Evolutionary conservation across 2,113 vertebrate genomes (phyloP), one percentile per base, ranked within the genome.

Genomic region (Turnix velox): DNA sequence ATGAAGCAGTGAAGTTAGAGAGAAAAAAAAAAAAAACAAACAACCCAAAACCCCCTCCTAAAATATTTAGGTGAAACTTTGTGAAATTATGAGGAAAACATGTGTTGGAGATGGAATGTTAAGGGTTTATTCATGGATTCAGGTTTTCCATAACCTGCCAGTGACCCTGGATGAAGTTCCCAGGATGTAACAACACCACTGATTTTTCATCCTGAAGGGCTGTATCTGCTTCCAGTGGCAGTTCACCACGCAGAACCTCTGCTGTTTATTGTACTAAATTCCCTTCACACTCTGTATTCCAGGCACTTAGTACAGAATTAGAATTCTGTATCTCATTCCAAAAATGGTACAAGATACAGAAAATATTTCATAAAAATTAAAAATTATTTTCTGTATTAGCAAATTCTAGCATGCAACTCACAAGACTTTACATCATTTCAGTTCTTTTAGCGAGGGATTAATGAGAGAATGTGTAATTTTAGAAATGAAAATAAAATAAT

Each of bases 1-100:
- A 8, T 46, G 40, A 69, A 75, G 4, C 3, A n/a, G 16, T 12
- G n/a, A 12, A 49, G 13, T 42, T 33, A 30, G 9, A 16, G 14
- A 7, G 0, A 8, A 12, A 7, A 22, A 58, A 5, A 25, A 58
- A 31, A 0, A 0, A 25, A 67, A n/a, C n/a, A n/a, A n/a, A n/a
- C n/a, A n/a, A n/a, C n/a, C n/a, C n/a, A n/a, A n/a, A n/a, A n/a
- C n/a, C n/a, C n/a, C n/a, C n/a, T n/a, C n/a, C n/a, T n/a, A n/a
- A 88, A 72, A 28, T 63, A 33, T 5, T 9, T 57, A 52, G 3
- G 2, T 63, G 58, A 68, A 68, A 68, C 2, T 27, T 52, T 5
- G 51, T 10, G 15, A 66, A 40, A 14, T 62, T 57, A 20, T 31
- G 27, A 52, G 37, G 48, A 86, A 73, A 63, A 46, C 14, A 37